These are phyloP conservation scores for Drosophila affinis DNA, from an alignment of 2,888 invertebrate genomes.

Conservation along the genomic window DNA sequence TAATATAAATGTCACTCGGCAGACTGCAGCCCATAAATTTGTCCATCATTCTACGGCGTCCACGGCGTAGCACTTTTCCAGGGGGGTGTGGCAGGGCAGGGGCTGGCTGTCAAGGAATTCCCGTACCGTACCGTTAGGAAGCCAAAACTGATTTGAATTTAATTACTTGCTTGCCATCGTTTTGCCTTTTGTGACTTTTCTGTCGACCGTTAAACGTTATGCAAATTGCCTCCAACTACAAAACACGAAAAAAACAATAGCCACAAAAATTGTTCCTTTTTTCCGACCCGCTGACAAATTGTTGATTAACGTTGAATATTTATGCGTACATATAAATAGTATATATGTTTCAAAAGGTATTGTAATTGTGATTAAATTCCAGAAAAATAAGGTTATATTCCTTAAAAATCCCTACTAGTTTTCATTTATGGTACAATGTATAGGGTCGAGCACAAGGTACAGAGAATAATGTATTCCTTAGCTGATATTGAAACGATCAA, in stretches of 20 bases:
- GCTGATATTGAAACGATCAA: too few species aligned
- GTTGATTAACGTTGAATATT: constrained; percentile 73
- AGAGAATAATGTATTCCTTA: too few species aligned
- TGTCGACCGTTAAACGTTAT: constrained; percentile 71
- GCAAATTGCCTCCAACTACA: constrained; percentile 54
- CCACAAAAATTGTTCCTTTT: constrained; percentile 35
- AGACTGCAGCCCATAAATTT: constrained; percentile 47
- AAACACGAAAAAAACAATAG: constrained; percentile 13
- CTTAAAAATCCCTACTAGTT: too few species aligned
- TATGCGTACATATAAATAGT: constrained; percentile 43
- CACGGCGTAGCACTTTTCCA: not conserved
- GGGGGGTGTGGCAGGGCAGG: not conserved
- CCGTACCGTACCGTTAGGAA: constrained; percentile 37
- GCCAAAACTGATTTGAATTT: constrained; percentile 68
- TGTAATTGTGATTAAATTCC: not conserved
- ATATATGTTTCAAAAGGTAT: constrained; percentile 41
- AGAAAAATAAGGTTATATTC: not conserved
- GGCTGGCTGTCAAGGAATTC: constrained; percentile 22
- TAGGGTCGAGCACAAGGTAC: too few species aligned
- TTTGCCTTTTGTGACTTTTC: constrained; percentile 40
- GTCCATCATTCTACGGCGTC: constrained; percentile 29
- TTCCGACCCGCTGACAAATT: constrained; percentile 72
- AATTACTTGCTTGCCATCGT: constrained; percentile 57
- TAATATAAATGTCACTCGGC: constrained; percentile 53
- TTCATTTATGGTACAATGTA: too few species aligned